Evolutionary conservation across 2,797 vertebrate species (phyloP).

Genomic region (Lepus oiostolus): DNA sequence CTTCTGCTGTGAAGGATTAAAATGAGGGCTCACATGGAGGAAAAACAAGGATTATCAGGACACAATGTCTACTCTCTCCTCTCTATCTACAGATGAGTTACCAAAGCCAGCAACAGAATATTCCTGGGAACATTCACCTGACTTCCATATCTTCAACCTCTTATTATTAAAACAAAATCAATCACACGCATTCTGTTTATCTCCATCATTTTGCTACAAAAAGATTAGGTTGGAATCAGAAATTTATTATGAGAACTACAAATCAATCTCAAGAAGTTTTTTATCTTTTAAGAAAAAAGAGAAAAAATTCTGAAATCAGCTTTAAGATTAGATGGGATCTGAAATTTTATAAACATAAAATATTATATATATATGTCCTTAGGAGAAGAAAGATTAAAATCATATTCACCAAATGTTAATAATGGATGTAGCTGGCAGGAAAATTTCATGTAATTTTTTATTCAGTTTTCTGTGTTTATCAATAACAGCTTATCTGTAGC

Average conservation of each 20-base stretch:
- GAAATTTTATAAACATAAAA: conserved; percentile 51
- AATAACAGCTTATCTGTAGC: neutral
- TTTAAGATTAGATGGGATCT: conserved; percentile 23
- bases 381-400: neutral
- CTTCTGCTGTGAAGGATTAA: neutral
- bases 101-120: neutral
- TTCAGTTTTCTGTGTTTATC: neutral
- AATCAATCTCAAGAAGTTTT: conserved; percentile 28
- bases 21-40: neutral
- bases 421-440: neutral
- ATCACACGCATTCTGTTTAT: neutral
- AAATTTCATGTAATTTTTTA: neutral
- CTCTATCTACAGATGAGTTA: neutral
- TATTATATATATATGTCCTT: neutral
- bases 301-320: neutral
- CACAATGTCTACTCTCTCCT: neutral
- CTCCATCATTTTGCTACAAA: neutral
- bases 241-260: neutral
- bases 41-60: neutral
- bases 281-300: conserved; percentile 28
- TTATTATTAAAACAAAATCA: neutral
- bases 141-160: neutral
- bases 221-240: neutral
- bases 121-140: neutral
- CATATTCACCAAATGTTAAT: conserved; percentile 32